These are phyloP conservation scores for Standfussiana lucernea DNA, from an alignment of 2,888 invertebrate species.

Conservation along the genomic window DNA sequence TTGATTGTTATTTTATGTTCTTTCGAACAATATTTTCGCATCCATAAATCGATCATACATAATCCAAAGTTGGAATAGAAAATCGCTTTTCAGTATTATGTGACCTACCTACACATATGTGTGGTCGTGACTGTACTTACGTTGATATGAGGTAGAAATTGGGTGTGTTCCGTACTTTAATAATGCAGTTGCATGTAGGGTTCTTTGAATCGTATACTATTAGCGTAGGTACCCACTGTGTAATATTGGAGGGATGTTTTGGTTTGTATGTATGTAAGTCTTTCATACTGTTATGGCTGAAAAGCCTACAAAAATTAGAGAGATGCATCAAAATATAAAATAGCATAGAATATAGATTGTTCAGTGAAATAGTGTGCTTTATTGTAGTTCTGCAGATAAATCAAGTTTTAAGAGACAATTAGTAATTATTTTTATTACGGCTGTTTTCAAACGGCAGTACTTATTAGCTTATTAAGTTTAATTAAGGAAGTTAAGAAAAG, in stretches of 20 bases:
- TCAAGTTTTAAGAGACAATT: no score
- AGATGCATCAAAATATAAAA: no score
- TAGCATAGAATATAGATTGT: background rate
- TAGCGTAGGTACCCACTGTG: background rate
- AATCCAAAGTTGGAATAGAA: no score
- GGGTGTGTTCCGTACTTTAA: constrained; percentile 48
- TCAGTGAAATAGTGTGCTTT: background rate
- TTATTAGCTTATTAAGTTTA: no score
- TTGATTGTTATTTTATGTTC: background rate
- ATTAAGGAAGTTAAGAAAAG: background rate
- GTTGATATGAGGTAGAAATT: constrained; percentile 25
- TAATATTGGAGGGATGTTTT: background rate
- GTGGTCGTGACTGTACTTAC: background rate
- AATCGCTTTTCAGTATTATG: no score
- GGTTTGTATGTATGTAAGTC: background rate
- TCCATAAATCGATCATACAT: no score
- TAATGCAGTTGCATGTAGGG: constrained; percentile 50
- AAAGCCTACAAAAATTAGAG: background rate
- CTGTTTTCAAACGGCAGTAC: no score
- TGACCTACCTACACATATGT: no score
- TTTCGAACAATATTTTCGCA: background rate
- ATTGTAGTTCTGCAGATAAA: background rate
- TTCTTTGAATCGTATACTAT: constrained; percentile 4
- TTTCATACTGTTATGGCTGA: background rate
- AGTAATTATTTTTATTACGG: no score